These are phyloP conservation scores for Acanthopagrus latus DNA, from an alignment of 2,797 vertebrate species.

Conservation along the genomic window DNA sequence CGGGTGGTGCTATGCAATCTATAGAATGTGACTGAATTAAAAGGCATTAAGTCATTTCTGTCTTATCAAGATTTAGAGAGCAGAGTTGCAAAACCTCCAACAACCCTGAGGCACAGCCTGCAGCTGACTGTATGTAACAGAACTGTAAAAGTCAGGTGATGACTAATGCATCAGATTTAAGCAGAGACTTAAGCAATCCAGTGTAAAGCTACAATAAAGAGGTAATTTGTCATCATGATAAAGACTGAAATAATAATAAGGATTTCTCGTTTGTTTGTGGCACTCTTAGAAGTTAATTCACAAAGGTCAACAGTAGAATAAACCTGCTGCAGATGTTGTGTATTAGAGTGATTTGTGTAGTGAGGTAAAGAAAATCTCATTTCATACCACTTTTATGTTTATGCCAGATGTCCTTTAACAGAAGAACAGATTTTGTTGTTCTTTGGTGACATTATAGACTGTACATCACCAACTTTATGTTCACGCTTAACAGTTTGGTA, in stretches of 20 bases:
- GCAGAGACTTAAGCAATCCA: not conserved
- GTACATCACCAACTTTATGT: not conserved
- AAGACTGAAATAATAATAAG: not conserved
- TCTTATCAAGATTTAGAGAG: slow-evolving; percentile 20
- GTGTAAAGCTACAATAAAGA: not conserved
- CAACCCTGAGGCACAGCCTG: not conserved
- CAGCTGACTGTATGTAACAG: not conserved
- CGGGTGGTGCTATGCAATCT: slow-evolving; percentile 22
- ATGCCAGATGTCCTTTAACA: slow-evolving; percentile 18
- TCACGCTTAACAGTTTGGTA: too few relatives aligned
- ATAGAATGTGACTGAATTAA: slow-evolving; percentile 19
- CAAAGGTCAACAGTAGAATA: slow-evolving; percentile 1
- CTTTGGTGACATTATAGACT: not conserved
- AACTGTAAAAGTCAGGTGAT: not conserved
- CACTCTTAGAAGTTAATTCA: not conserved
- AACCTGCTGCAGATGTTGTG: slow-evolving; percentile 20
- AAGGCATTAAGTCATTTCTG: slow-evolving; percentile 26
- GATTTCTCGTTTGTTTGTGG: slow-evolving; percentile 5
- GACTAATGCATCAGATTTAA: slow-evolving; percentile 3
- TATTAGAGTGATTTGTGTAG: slow-evolving; percentile 5
- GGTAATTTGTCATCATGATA: not conserved
- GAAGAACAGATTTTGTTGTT: not conserved
- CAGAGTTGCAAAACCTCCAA: not conserved
- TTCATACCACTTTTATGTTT: slow-evolving; percentile 27
- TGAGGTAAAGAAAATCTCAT: not conserved